These are phyloP conservation scores for Phoebastria nigripes DNA, from an alignment of 2,797 vertebrate species.

Conservation along the genomic window DNA sequence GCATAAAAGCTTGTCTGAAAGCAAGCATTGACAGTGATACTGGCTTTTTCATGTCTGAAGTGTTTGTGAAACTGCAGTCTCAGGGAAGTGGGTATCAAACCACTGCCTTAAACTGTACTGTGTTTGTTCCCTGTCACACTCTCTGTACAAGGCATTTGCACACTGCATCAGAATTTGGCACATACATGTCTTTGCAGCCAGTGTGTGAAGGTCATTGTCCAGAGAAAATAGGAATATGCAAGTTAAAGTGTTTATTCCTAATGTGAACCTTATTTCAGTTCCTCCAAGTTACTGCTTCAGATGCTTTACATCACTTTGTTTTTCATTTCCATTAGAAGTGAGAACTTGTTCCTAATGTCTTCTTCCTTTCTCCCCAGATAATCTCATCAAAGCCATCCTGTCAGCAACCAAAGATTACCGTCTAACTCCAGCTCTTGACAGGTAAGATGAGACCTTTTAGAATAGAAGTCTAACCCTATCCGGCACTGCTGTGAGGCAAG, in stretches of 20 bases:
- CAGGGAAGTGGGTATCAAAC: not conserved
- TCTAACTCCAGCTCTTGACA: conserved; percentile 80
- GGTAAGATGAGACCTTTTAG: conserved; percentile 63
- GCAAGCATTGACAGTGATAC: not conserved
- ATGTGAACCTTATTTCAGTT: not conserved
- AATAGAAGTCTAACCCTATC: not conserved
- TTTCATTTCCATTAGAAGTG: not conserved
- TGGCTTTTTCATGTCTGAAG: not conserved
- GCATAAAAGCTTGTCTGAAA: not conserved
- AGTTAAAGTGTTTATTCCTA: not conserved
- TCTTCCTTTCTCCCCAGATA: conserved; percentile 72
- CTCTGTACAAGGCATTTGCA: not conserved
- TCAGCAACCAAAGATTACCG: conserved; percentile 83
- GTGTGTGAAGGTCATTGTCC: not conserved
- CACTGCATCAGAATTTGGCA: not conserved
- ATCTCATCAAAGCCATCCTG: conserved; percentile 83
- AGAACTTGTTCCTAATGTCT: conserved; percentile 4
- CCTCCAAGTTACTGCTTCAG: not conserved
- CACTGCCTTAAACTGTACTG: not conserved
- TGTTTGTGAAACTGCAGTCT: not conserved
- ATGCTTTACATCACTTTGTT: not conserved
- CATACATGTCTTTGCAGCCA: not conserved
- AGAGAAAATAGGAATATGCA: not conserved
- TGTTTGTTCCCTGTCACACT: not conserved
- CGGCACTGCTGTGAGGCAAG: no score